A percentile compares a stretch with the other conserved stretches of the same genome.
phyloP scores from a whole-genome alignment of 2,888 invertebrate genomes.

The Lasioglossum zephyrum region DNA sequence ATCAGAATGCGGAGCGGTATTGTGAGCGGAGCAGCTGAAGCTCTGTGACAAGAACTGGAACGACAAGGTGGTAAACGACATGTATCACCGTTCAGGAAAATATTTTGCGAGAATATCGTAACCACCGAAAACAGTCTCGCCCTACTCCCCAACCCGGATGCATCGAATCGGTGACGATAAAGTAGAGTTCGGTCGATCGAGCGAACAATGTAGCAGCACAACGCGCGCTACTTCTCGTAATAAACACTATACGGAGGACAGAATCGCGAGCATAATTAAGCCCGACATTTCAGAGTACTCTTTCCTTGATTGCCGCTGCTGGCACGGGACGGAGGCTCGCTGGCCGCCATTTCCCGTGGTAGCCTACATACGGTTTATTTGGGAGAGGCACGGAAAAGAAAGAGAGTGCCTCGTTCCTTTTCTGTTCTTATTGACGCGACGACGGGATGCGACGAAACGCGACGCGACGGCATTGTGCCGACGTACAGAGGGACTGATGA shows the following conservation, averaged over 20 bases:
- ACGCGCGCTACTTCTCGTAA: background rate
- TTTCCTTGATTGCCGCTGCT: background rate
- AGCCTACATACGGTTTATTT: constrained; percentile 13
- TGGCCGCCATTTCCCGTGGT: background rate
- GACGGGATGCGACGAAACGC: background rate
- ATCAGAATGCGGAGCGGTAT: background rate
- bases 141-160: background rate
- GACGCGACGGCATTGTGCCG: background rate
- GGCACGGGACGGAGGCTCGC: background rate
- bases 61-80: background rate
- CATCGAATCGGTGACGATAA: background rate
- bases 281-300: constrained; percentile 25
- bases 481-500: background rate
- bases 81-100: background rate
- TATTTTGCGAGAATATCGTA: background rate
- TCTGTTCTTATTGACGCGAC: background rate
- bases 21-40: background rate
- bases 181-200: constrained; percentile 1
- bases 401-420: background rate
- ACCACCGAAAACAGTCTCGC: background rate
- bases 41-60: background rate
- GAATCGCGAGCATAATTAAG: constrained; percentile 15
- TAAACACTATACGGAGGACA: background rate
- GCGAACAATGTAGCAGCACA: background rate
- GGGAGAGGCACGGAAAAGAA: background rate